Conservation (phyloP, 2,888 invertebrate genomes). For the Psylliodes chrysocephalus region DNA sequence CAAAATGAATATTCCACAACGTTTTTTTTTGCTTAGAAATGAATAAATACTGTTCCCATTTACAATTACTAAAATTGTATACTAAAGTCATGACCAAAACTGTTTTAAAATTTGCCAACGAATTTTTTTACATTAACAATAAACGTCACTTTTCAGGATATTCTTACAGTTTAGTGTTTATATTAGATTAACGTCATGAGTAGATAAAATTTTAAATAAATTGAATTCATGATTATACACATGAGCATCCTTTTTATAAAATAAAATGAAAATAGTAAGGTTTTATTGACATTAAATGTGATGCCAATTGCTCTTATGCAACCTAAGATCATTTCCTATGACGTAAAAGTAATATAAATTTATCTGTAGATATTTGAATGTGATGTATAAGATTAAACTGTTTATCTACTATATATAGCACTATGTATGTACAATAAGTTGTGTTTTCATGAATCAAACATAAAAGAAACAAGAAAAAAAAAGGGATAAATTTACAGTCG, state of each 20-base stretch:
- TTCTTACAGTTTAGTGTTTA: background rate
- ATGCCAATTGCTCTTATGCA: no score
- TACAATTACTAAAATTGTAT: no score
- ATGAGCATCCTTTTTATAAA: no score
- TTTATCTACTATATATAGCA: slow-evolving; percentile 47
- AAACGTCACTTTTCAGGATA: slow-evolving; percentile 1
- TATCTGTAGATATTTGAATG: slow-evolving; percentile 37
- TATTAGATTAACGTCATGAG: background rate
- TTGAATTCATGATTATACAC: no score
- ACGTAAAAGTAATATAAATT: background rate
- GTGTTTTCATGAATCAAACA: slow-evolving; percentile 38
- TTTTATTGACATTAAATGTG: no score
- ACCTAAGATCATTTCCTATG: background rate
- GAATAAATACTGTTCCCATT: no score
- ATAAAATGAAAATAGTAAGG: no score
- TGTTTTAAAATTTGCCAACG: slow-evolving; percentile 25
- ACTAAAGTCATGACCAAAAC: background rate
- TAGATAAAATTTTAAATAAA: no score
- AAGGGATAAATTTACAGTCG: slow-evolving; percentile 53
- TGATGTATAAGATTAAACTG: slow-evolving; percentile 43
- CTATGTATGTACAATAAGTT: slow-evolving; percentile 55
- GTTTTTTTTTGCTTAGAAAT: background rate
- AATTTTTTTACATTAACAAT: slow-evolving; percentile 16
- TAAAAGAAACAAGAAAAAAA: slow-evolving; percentile 31
- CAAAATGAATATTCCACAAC: no score